Evolutionary conservation across 2,113 vertebrate species (phyloP).

Genomic region (Aepyceros melampus): DNA sequence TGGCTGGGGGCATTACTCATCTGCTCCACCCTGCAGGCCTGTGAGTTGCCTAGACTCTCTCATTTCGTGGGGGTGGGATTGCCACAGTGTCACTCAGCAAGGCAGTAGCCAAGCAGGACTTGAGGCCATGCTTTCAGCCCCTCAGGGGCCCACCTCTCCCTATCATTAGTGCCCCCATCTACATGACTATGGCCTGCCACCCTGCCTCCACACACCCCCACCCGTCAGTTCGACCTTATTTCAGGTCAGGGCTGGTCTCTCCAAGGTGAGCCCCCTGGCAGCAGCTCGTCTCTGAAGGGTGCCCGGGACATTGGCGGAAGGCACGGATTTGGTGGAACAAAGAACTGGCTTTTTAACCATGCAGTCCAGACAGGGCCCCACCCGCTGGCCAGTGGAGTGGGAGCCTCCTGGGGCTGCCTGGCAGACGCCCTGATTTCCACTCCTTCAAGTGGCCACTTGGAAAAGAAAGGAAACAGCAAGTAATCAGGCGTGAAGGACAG

Average conservation of each 20-base stretch:
- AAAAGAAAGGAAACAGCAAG: slow-evolving; percentile 64
- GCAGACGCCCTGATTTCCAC: slow-evolving; percentile 71
- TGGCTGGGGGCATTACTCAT: neutral
- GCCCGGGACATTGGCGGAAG: neutral
- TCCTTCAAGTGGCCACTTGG: slow-evolving; percentile 71
- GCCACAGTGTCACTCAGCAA: neutral
- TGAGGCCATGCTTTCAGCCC: neutral
- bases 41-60: neutral
- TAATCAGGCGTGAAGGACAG: slow-evolving; percentile 76
- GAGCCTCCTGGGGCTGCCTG: slow-evolving; percentile 63
- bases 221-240: accelerated
- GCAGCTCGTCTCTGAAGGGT: neutral
- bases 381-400: slow-evolving; percentile 22
- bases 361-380: slow-evolving; percentile 38
- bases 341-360: slow-evolving; percentile 68
- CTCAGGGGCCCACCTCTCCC: neutral
- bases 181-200: accelerated
- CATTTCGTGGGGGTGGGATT: neutral
- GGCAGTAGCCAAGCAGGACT: neutral
- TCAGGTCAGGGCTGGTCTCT: neutral
- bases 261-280: neutral
- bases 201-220: neutral
- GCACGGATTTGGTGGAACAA: neutral
- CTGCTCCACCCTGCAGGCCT: neutral
- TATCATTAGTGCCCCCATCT: neutral